Base-by-base conservation (phyloP, 2,888 invertebrate genomes). In the Elegia similella region DNA sequence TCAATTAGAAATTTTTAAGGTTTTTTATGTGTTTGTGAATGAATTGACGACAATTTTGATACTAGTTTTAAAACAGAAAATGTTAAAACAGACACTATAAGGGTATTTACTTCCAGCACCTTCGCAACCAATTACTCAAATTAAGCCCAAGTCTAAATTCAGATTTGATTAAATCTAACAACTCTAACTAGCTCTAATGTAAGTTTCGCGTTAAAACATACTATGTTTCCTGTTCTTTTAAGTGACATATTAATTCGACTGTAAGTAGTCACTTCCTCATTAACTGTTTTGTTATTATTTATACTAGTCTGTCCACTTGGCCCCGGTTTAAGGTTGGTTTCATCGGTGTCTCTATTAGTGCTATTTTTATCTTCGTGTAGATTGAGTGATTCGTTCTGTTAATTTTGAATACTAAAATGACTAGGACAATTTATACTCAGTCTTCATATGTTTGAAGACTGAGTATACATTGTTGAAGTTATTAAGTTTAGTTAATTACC, bases 191-290 rank as follows among this genome's bases (percentile, higher is more conserved):
- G 82, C 73, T 67, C 75, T 83, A 86, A 88, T 88, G 86, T 83
- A 87, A 86, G 75, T 78, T 81, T 80, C 83, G 78, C 80, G 76
- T 84, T 86, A 85, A 84, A 75, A 82, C 75, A 78, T 82, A 70
- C 87, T 88, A 88, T 86, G 88, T 75, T 78, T 71, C 69, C 78
- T 76, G 75, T 73, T 76, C 80, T 85, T 88, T 86, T 75, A 84
- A 87, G 82, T 84, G 88, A 84, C 82, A 81, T 84, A 81, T 86
- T 86, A 88, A 88, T 87, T 85, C 78, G 70, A 69, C 75, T 73
- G 69, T 86, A 91, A 90, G 89, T 88, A 89, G 84, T 66, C 68
- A 86, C 88, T 86, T 91, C 91, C 91, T 91, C 85, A 90, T 91
- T 89, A 90, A 80, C 68, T 64, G 78, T 79, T 87, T 84, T 80